A percentile compares a stretch with the other conserved stretches of the same genome.
phyloP scores from a whole-genome alignment of 2,888 invertebrate genomes.

The Zele albiditarsus region DNA sequence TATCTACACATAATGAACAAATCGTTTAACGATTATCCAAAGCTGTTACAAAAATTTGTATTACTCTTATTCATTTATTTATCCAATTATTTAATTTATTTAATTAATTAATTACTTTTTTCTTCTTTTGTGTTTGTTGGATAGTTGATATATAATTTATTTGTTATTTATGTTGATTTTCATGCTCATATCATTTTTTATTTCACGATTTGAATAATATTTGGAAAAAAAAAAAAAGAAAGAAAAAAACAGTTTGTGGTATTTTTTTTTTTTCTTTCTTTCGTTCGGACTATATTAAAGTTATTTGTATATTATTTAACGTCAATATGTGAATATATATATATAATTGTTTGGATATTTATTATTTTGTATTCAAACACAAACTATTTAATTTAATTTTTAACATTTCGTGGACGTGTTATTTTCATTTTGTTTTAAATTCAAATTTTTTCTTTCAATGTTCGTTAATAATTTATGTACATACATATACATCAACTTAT shows the following conservation, averaged over 20 bases:
- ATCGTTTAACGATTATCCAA: neutral
- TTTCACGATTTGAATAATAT: neutral
- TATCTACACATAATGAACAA: neutral
- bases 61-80: no score
- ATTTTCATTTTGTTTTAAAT: neutral
- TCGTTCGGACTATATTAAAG: neutral
- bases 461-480: slow-evolving; percentile 1
- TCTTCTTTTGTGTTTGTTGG: neutral
- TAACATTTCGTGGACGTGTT: neutral
- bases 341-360: neutral
- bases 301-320: neutral
- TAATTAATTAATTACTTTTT: neutral
- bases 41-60: neutral
- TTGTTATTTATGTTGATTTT: neutral
- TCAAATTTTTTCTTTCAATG: neutral
- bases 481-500: neutral
- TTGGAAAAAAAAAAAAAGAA: neutral
- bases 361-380: neutral
- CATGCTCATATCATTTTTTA: neutral
- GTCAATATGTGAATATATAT: neutral
- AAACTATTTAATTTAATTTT: neutral
- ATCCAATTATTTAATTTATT: neutral
- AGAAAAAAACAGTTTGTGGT: neutral
- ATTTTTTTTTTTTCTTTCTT: neutral
- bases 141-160: neutral